Evolutionary conservation across 30 jellyfish, hydroid and myxozoan genomes (phyloP), one percentile per base, ranked within the genome.

Genomic region (Catostylus mosaicus): DNA sequence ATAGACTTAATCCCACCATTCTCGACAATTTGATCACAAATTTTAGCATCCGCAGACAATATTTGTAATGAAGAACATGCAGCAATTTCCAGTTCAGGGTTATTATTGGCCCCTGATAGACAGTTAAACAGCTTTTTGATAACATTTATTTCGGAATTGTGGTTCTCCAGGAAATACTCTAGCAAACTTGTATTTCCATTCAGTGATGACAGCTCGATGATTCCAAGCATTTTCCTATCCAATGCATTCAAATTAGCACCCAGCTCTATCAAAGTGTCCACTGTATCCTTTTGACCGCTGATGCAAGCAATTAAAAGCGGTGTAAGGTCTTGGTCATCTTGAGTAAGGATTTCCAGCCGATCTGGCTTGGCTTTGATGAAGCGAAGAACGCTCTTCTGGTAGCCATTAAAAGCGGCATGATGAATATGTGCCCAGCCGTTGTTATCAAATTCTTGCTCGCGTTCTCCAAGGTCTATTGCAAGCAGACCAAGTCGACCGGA

Each of bases 341-440:
- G 81, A 12, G 93, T 83, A 18, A 83, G 45, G 11, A 83, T 70
- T 47, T 83, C 93, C 79, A 83, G 48, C 61, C 93, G 34, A 5
- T 83, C 86, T 38, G 80, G 86, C 32, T 71, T 70, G 10, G 81
- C 62, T 8, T 59, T 83, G 37, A 83, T 74, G 43, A 83, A 83
- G 11, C 93, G 87, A 67, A 62, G 46, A 32, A 83, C 79, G 57
- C 93, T 83, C 47, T 83, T 83, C 48, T 70, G 82, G 52, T 83
- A 83, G 18, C 93, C 93, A 70, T 83, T 83, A 33, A 69, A 83
- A 10, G 93, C 93, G 7, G 93, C 93, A 62, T 83, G 93, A 52
- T 83, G 93, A 14, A 83, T 73, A 27, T 83, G 93, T 33, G 93
- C 93, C 93, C 93, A 83, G 65, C 93, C 93, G 57, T 83, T 83